Conservation (phyloP, 1,140 invertebrate species). For the Eumaeus atala region DNA sequence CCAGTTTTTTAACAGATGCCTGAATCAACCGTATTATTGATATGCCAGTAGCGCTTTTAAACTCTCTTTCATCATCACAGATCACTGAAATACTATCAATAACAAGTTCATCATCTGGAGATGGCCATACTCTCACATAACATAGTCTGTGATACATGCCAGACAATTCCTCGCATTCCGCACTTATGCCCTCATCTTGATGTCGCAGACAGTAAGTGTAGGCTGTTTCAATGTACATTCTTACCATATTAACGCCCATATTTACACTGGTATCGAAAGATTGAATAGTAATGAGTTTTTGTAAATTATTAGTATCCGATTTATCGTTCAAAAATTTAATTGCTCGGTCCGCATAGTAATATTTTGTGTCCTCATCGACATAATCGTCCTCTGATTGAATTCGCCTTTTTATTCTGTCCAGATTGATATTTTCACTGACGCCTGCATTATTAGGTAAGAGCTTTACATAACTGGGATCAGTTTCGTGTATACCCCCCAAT, state of each 20-base stretch:
- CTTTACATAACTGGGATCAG: too few species aligned
- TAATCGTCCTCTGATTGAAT: slow-evolving; percentile 34
- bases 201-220: slow-evolving; percentile 45
- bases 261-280: slow-evolving; percentile 31
- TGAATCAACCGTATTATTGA: slow-evolving; percentile 32
- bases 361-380: slow-evolving; percentile 46
- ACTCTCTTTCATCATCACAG: slow-evolving; percentile 47
- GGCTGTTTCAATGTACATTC: slow-evolving; percentile 55
- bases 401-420: slow-evolving; percentile 30
- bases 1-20: slow-evolving; percentile 34
- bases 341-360: slow-evolving; percentile 47
- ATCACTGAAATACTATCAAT: slow-evolving; percentile 33
- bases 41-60: slow-evolving; percentile 34
- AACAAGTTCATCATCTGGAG: slow-evolving; percentile 45
- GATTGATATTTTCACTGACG: slow-evolving; percentile 1
- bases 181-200: slow-evolving; percentile 29
- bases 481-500: too few species aligned
- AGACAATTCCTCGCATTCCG: slow-evolving; percentile 44
- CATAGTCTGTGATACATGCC: slow-evolving; percentile 45
- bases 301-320: slow-evolving; percentile 40
- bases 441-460: background rate
- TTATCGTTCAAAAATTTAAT: slow-evolving; percentile 39
- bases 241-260: slow-evolving; percentile 35
- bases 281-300: slow-evolving; percentile 48
- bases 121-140: slow-evolving; percentile 40